Evolutionary conservation across 2,888 invertebrate species (phyloP).

Genomic region (Bibio marci): DNA sequence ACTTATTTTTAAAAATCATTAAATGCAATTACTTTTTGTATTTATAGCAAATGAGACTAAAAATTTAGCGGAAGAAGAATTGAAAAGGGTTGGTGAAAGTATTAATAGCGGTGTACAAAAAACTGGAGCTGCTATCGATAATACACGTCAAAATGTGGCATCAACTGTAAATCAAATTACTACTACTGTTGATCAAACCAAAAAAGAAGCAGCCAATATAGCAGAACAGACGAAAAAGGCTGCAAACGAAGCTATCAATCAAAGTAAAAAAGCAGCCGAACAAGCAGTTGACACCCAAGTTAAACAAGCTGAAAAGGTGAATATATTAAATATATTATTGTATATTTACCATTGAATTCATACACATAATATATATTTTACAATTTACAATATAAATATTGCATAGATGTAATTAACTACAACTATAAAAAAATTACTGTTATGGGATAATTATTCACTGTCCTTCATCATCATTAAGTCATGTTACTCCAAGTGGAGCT

Average conservation of each 20-base stretch:
- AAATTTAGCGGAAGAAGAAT: constrained; percentile 21
- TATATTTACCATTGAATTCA: too few species aligned
- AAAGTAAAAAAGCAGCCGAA: constrained; percentile 31
- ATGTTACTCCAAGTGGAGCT: too few species aligned
- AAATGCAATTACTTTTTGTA: background rate
- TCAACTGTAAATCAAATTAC: constrained; percentile 19
- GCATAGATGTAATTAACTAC: too few species aligned
- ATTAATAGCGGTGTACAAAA: constrained; percentile 16
- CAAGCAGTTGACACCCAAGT: constrained; percentile 31
- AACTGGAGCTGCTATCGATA: background rate
- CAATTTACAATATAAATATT: too few species aligned
- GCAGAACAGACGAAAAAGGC: constrained; percentile 24
- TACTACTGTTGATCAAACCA: constrained; percentile 21
- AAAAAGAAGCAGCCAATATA: constrained; percentile 23
- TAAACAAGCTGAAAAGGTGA: constrained; percentile 29
- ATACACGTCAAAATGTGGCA: constrained; percentile 11
- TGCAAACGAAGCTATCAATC: constrained; percentile 30
- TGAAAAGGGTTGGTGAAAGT: constrained; percentile 24
- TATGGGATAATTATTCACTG: too few species aligned
- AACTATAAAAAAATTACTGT: too few species aligned
- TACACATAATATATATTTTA: too few species aligned
- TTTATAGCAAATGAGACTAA: constrained; percentile 27
- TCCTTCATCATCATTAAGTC: too few species aligned
- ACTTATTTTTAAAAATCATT: too few species aligned
- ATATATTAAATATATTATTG: constrained; percentile 6